Conservation (phyloP, 2,113 vertebrate species). For the Myotis lucifugus region DNA sequence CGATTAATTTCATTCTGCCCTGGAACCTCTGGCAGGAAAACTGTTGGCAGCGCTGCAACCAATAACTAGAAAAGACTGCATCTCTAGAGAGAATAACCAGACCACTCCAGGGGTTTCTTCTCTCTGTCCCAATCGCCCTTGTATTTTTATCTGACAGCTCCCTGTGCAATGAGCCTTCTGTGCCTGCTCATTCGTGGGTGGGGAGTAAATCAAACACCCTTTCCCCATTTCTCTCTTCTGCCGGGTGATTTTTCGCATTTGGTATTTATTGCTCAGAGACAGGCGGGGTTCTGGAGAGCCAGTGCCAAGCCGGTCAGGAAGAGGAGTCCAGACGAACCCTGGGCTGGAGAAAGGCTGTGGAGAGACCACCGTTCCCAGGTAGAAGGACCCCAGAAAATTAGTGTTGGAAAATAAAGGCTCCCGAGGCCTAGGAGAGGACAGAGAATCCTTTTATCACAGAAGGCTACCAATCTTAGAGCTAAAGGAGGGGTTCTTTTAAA, state of each 20-base stretch:
- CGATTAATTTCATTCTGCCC: conserved; percentile 17
- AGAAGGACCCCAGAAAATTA: neutral
- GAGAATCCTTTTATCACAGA: neutral
- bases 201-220: neutral
- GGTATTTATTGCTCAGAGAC: neutral
- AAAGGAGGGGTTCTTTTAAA: neutral
- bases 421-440: neutral
- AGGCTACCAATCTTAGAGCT: neutral
- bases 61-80: neutral
- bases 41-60: neutral
- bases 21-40: neutral
- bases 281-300: neutral
- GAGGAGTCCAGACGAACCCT: neutral
- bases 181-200: neutral
- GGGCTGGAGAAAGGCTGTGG: neutral
- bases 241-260: neutral
- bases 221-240: neutral
- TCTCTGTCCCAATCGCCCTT: neutral
- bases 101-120: neutral
- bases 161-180: neutral
- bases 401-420: neutral
- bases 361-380: neutral
- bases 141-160: neutral
- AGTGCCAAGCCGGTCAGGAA: neutral
- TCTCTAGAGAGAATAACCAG: neutral